Conservation (phyloP, 2,888 invertebrate genomes). For the Diaprepes abbreviatus region DNA sequence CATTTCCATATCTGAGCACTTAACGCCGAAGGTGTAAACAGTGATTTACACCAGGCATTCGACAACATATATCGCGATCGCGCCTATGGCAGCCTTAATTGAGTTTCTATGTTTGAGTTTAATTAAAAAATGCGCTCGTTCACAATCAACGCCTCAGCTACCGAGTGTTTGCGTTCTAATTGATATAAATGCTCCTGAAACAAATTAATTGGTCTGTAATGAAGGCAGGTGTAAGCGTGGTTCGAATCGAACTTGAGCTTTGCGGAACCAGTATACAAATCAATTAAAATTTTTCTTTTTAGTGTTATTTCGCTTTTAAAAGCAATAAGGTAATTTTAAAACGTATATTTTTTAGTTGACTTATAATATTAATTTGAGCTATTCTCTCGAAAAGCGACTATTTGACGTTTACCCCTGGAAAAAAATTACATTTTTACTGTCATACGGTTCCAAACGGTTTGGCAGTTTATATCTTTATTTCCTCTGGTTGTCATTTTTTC, state of each 20-base stretch:
- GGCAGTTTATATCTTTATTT: too few relatives aligned
- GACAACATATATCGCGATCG: constrained; percentile 15
- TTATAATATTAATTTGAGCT: too few relatives aligned
- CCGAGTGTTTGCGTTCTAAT: constrained; percentile 53
- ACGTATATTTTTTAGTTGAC: too few relatives aligned
- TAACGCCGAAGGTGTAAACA: constrained; percentile 11
- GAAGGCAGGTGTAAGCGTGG: constrained; percentile 52
- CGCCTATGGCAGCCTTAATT: constrained; percentile 31
- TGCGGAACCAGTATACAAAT: background rate
- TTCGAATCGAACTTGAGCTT: background rate
- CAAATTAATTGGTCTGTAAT: constrained; percentile 53
- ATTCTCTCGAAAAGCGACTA: too few relatives aligned
- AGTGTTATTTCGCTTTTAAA: background rate
- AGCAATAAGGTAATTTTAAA: too few relatives aligned
- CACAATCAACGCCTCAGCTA: background rate
- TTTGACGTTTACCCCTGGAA: too few relatives aligned
- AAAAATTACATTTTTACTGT: too few relatives aligned
- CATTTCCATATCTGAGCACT: background rate
- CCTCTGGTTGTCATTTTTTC: too few relatives aligned
- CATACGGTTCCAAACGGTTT: too few relatives aligned
- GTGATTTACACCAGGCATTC: constrained; percentile 35
- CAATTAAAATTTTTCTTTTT: background rate
- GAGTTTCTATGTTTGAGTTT: constrained; percentile 39
- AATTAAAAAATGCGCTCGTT: constrained; percentile 6
- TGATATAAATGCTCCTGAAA: constrained; percentile 55